Evolutionary conservation across 2,888 invertebrate genomes (phyloP).

Genomic region (Pachydiplax longipennis): DNA sequence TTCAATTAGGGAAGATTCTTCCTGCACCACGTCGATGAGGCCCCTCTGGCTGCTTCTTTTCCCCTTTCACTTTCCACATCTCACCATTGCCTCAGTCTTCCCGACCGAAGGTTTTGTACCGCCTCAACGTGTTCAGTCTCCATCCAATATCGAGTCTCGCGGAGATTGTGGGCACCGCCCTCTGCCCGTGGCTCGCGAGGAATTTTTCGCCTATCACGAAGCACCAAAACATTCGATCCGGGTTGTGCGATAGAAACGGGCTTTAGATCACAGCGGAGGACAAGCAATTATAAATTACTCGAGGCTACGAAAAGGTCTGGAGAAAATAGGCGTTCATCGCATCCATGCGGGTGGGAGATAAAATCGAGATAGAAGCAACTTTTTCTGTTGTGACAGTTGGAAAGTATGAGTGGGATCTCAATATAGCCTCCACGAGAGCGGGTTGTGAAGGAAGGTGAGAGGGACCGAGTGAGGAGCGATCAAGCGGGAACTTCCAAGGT

Average conservation of each 20-base stretch:
- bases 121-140: not conserved
- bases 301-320: not conserved
- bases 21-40: not conserved
- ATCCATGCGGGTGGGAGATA: not conserved
- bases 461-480: constrained; percentile 36
- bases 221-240: not conserved
- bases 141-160: not conserved
- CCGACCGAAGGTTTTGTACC: not conserved
- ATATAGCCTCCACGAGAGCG: constrained; percentile 38
- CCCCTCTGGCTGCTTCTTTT: not conserved
- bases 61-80: not conserved
- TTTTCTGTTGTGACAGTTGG: constrained; percentile 13
- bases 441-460: constrained; percentile 37
- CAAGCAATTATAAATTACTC: not conserved
- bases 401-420: constrained; percentile 34
- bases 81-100: not conserved
- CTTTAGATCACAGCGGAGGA: not conserved
- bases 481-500: constrained; percentile 43
- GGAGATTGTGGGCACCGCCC: not conserved
- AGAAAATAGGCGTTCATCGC: not conserved
- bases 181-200: not conserved
- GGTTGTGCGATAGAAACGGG: not conserved
- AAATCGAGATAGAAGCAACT: not conserved
- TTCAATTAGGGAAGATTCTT: not conserved
- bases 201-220: not conserved